phyloP scores from a whole-genome alignment of 1,140 invertebrate species.

The Nymphalis io region DNA sequence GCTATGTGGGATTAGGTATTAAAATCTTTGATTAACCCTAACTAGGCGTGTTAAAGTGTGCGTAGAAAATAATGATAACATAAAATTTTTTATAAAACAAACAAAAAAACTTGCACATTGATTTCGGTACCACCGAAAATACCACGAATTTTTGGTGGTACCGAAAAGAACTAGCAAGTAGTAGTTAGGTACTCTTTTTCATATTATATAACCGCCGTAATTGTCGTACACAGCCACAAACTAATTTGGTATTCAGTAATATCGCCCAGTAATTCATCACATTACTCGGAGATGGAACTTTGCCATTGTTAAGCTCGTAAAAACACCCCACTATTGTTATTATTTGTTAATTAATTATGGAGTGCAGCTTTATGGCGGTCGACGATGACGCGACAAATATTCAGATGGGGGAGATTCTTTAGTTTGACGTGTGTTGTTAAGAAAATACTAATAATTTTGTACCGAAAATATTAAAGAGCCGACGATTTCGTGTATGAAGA shows the following conservation, averaged over 20 bases:
- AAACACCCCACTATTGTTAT: slow-evolving; percentile 58
- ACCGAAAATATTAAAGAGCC: background rate
- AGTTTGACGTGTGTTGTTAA: background rate
- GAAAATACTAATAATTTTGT: background rate
- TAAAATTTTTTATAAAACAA: too few relatives aligned
- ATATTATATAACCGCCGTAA: too few relatives aligned
- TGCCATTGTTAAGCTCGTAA: slow-evolving; percentile 50
- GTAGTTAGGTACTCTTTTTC: too few relatives aligned
- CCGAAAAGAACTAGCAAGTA: too few relatives aligned
- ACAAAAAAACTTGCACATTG: too few relatives aligned
- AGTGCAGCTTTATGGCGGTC: slow-evolving; percentile 17
- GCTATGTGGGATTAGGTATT: too few relatives aligned
- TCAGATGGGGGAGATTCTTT: slow-evolving; percentile 13
- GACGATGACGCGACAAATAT: slow-evolving; percentile 41
- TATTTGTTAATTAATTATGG: slow-evolving; percentile 64
- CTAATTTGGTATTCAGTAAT: slow-evolving; percentile 11
- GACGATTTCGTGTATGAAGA: too few relatives aligned
- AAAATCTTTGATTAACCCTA: too few relatives aligned
- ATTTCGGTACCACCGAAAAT: too few relatives aligned
- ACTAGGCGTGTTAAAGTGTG: too few relatives aligned
- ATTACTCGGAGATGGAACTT: background rate
- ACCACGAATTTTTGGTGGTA: too few relatives aligned
- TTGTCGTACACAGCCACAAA: background rate
- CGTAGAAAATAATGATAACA: too few relatives aligned
- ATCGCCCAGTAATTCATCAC: slow-evolving; percentile 7